Percentiles rank a stretch among this genome's conserved stretches.
Evolutionary conservation across 2,113 vertebrate species (phyloP).

Genomic region (Cebidichthys violaceus): DNA sequence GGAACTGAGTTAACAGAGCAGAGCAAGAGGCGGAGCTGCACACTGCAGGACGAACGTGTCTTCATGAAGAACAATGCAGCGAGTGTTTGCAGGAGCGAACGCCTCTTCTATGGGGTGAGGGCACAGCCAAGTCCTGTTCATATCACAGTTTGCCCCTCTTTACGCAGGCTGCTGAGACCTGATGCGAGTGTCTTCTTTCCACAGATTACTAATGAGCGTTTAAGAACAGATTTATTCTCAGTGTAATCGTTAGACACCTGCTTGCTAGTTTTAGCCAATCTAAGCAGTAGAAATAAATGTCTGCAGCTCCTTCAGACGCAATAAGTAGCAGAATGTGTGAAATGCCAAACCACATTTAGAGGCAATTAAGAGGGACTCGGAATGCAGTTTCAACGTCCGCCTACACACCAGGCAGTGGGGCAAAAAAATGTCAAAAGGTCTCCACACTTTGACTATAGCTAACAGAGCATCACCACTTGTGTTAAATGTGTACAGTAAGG

Average conservation of each 20-base stretch:
- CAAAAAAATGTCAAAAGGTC: no score
- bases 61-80: slow-evolving; percentile 14
- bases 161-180: slow-evolving; percentile 7
- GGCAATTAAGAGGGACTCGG: slow-evolving; percentile 29
- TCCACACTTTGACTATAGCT: slow-evolving; percentile 12
- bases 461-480: background rate
- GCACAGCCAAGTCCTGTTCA: background rate
- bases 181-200: background rate
- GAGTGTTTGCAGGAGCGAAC: slow-evolving; percentile 17
- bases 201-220: slow-evolving; percentile 32
- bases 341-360: slow-evolving; percentile 47
- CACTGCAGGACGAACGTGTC: slow-evolving; percentile 15
- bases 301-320: slow-evolving; percentile 32
- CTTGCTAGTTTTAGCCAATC: slow-evolving; percentile 9
- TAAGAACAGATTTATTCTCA: slow-evolving; percentile 18
- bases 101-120: background rate
- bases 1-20: slow-evolving; percentile 7
- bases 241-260: slow-evolving; percentile 36
- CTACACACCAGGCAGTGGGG: no score
- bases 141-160: background rate
- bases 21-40: slow-evolving; percentile 14
- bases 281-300: slow-evolving; percentile 22
- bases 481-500: no score
- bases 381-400: slow-evolving; percentile 27
- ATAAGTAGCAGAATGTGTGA: slow-evolving; percentile 16